Conservation (phyloP, 2,113 vertebrate genomes). For the Brachyhypopomus gauderio region DNA sequence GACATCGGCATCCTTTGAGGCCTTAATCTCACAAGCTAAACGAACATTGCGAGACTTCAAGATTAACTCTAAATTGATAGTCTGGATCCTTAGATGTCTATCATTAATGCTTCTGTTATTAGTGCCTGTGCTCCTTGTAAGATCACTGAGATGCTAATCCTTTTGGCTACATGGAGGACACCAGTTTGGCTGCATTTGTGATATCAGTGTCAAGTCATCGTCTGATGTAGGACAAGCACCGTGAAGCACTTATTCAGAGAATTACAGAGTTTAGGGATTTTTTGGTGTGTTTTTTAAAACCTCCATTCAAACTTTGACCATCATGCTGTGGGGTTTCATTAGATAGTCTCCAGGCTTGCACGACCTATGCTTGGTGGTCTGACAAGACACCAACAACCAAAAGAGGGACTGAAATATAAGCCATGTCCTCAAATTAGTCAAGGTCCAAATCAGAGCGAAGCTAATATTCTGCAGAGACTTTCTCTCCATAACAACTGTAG, state of each 20-base stretch:
- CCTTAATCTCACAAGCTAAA: constrained; percentile 53
- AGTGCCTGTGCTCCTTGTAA: constrained; percentile 18
- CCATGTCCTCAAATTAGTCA: constrained; percentile 34
- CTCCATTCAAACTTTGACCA: background rate
- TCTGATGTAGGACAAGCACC: background rate
- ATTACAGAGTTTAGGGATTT: constrained; percentile 10
- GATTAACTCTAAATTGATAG: constrained; percentile 57
- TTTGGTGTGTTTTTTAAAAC: background rate
- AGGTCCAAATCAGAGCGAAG: constrained; percentile 18
- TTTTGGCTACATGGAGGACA: constrained; percentile 20
- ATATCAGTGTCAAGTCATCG: constrained; percentile 19
- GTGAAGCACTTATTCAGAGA: constrained; percentile 39
- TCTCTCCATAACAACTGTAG: constrained; percentile 44
- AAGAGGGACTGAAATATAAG: constrained; percentile 30
- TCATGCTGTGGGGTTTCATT: background rate
- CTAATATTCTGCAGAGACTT: constrained; percentile 26
- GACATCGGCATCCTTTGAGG: constrained; percentile 49
- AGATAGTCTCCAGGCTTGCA: background rate
- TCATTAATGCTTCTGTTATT: constrained; percentile 43
- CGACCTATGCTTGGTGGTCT: background rate
- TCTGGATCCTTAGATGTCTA: constrained; percentile 40
- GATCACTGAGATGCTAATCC: constrained; percentile 32
- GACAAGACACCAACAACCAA: constrained; percentile 4
- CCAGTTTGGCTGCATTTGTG: constrained; percentile 7
- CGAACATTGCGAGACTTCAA: constrained; percentile 54